Base-by-base conservation (phyloP, 2,797 vertebrate genomes). In the Lutjanus argentimaculatus region DNA sequence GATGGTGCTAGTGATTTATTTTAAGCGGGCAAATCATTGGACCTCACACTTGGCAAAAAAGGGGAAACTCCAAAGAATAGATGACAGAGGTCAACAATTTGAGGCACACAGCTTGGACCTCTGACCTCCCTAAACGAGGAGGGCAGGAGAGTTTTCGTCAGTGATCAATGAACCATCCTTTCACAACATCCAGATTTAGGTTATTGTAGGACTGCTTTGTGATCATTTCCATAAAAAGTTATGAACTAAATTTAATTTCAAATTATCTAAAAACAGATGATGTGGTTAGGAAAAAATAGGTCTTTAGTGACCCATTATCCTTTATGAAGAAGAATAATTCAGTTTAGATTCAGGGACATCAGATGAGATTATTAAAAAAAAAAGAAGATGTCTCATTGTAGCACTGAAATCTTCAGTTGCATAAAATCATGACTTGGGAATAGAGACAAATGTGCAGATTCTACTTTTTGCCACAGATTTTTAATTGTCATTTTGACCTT, bases 1-100 rank as follows among this genome's bases (percentile, higher is more conserved):
- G 92, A 75, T 90, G 89, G 90, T 6, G 88, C 58, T 61, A 80
- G n/a, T 90, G 78, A 19, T 71, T 69, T 17, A 81, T 76, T 52
- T n/a, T 65, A 6, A 17, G 19, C 9, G 36, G 57, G 11, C 3
- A 0, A 45, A 48, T 67, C 11, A 11, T 1, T 74, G 22, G 9
- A 49, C 6, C 17, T 48, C 16, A 63, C 25, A 25, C 25, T 25
- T 25, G 52, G 59, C 11, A 0, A n/a, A 9, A 9, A 25, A 25
- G 25, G 25, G 16, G 0, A 62, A 36, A 58, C 21, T 25, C 9
- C 2, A 45, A 11, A 64, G 46, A 72, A 61, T n/a, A 11, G 1
- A 70, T 58, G 0, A 12, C 49, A 16, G 3, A 55, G 8, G 8
- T 36, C 57, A 8, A n/a, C 0, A 55, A 6, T 56, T 45, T 12